Percentiles rank a stretch among this genome's conserved stretches.
Conservation (phyloP, 2,797 vertebrate species). For the Thripadectes ignobilis region DNA sequence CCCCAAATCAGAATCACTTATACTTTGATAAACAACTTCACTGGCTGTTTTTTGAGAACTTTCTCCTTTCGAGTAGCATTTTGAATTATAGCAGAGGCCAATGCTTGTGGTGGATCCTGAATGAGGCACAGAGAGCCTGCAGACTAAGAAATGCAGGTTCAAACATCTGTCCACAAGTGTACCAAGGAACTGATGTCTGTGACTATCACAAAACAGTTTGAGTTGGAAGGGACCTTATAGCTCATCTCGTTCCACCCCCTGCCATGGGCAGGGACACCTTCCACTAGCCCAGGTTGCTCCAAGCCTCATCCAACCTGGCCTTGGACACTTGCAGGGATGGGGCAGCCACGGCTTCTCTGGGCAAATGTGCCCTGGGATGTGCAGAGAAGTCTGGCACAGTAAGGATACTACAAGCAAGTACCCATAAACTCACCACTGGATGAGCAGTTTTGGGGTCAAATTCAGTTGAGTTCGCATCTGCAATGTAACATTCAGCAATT, state of each 20-base stretch:
- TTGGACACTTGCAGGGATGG: not conserved
- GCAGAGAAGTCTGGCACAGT: not conserved
- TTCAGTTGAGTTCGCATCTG: slow-evolving; percentile 97
- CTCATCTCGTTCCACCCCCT: fast-evolving
- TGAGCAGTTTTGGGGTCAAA: slow-evolving; percentile 90
- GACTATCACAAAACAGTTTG: fast-evolving
- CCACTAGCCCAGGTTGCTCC: not conserved
- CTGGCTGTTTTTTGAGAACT: not conserved
- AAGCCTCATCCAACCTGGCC: not conserved
- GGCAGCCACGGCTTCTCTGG: not conserved
- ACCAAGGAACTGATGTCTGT: not conserved
- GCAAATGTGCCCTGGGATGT: not conserved
- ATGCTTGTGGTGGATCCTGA: not conserved
- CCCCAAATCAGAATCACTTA: not conserved
- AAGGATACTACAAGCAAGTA: not conserved
- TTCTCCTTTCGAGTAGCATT: not conserved
- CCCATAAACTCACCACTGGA: slow-evolving; percentile 86
- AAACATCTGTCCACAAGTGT: not conserved
- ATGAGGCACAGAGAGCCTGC: not conserved
- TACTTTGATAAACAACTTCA: not conserved
- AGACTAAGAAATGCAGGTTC: not conserved
- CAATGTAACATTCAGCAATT: not conserved
- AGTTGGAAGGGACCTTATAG: not conserved
- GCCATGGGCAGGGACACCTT: not conserved
- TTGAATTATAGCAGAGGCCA: not conserved